These are phyloP conservation scores for Torymus auratus DNA, from an alignment of 2,888 invertebrate genomes.

Conservation along the genomic window DNA sequence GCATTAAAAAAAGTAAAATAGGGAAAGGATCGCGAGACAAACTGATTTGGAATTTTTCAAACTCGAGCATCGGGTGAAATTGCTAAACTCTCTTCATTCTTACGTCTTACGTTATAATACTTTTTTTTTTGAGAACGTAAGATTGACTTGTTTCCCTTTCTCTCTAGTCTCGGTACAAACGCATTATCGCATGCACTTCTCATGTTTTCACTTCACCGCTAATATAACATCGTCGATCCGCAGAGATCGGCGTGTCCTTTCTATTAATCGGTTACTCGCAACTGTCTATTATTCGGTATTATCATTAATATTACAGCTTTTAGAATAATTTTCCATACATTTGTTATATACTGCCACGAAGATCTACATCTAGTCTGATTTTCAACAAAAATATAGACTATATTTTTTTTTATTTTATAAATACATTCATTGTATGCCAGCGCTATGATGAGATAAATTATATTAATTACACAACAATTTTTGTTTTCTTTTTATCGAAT, in stretches of 20 bases:
- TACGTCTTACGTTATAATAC: conserved; percentile 41
- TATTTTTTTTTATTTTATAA: conserved; percentile 20
- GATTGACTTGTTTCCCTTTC: conserved; percentile 15
- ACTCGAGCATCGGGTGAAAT: conserved; percentile 15
- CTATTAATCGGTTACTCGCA: neutral
- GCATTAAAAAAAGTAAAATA: conserved; percentile 26
- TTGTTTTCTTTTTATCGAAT: neutral
- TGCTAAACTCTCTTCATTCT: conserved; percentile 11
- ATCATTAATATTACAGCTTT: conserved; percentile 9
- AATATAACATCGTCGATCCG: conserved; percentile 36
- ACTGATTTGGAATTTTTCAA: conserved; percentile 9
- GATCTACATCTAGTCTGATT: conserved; percentile 31
- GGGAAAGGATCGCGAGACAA: conserved; percentile 17
- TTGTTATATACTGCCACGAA: conserved; percentile 13
- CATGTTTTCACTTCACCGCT: conserved; percentile 3
- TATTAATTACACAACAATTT: conserved; percentile 35
- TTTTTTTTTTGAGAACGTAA: conserved; percentile 38
- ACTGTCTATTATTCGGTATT: neutral
- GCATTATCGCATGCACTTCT: conserved; percentile 34
- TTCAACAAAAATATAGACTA: conserved; percentile 50
- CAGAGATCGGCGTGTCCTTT: conserved; percentile 49
- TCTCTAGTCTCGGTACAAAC: conserved; percentile 40
- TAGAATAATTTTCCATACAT: conserved; percentile 20
- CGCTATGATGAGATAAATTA: conserved; percentile 18
- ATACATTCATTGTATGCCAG: neutral